phyloP scores from a whole-genome alignment of 1,140 invertebrate genomes.

The Papilio polyxenes region DNA sequence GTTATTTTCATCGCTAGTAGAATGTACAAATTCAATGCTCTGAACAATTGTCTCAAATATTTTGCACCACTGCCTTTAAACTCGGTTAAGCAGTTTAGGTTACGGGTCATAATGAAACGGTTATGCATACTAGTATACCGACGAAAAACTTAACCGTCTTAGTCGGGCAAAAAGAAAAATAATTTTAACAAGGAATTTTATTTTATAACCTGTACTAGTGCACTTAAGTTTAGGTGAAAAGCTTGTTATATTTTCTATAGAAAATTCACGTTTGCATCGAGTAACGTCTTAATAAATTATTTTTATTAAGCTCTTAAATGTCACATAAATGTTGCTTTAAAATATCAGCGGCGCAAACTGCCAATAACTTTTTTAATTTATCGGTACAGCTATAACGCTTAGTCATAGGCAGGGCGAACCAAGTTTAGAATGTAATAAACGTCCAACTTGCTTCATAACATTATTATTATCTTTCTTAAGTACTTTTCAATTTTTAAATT shows the following conservation, averaged over 20 bases:
- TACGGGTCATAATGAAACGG: neutral
- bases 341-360: slow-evolving; percentile 16
- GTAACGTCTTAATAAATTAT: slow-evolving; percentile 10
- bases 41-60: neutral
- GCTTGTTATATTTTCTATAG: neutral
- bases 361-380: slow-evolving; percentile 32
- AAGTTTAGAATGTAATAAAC: slow-evolving; percentile 24
- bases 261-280: neutral
- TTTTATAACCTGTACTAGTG: neutral
- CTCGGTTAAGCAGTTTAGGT: neutral
- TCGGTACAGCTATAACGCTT: slow-evolving; percentile 27
- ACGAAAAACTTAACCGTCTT: neutral
- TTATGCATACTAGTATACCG: neutral
- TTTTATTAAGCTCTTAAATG: slow-evolving; percentile 12
- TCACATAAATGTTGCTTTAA: neutral
- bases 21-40: neutral
- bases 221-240: neutral
- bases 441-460: neutral
- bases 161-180: neutral
- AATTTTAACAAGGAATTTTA: neutral
- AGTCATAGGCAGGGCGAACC: slow-evolving; percentile 8
- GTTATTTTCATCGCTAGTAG: neutral
- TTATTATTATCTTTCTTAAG: neutral
- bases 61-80: neutral
- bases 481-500: neutral